Evolutionary conservation across 2,888 invertebrate genomes (phyloP).

Genomic region (Coleophora flavipennella): DNA sequence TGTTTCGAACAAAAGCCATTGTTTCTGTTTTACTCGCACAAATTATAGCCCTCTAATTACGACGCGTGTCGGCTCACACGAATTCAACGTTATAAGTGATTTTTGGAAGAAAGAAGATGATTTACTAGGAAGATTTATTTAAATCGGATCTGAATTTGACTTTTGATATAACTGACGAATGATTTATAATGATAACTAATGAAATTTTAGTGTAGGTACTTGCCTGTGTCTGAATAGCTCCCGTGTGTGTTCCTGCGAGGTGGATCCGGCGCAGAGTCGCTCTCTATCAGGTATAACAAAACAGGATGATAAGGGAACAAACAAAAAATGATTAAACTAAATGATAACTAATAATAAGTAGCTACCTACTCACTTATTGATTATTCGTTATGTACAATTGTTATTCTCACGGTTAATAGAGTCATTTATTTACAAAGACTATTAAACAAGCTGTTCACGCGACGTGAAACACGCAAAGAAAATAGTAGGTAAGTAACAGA

Average conservation of each 20-base stretch:
- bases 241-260: slow-evolving; percentile 73
- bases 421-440: slow-evolving; percentile 15
- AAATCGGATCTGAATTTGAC: too few species aligned
- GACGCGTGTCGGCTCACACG: slow-evolving; percentile 32
- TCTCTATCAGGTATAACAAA: slow-evolving; percentile 69
- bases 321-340: too few species aligned
- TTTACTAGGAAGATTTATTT: slow-evolving; percentile 25
- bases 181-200: slow-evolving; percentile 6
- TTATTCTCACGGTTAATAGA: background rate
- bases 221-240: slow-evolving; percentile 73
- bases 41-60: slow-evolving; percentile 34
- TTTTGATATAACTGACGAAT: too few species aligned
- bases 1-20: slow-evolving; percentile 62
- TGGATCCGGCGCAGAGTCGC: slow-evolving; percentile 75
- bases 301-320: slow-evolving; percentile 39
- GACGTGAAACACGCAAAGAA: slow-evolving; percentile 29
- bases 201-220: slow-evolving; percentile 27
- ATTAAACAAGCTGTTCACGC: slow-evolving; percentile 28
- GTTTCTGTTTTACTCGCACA: slow-evolving; percentile 59
- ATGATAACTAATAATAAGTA: slow-evolving; percentile 9
- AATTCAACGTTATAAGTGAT: slow-evolving; percentile 18
- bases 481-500: slow-evolving; percentile 22
- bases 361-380: slow-evolving; percentile 43
- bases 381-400: slow-evolving; percentile 25
- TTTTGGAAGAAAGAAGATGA: slow-evolving; percentile 27